Evolutionary conservation across 1,140 invertebrate genomes (phyloP).

Genomic region (Drosophila tani): DNA sequence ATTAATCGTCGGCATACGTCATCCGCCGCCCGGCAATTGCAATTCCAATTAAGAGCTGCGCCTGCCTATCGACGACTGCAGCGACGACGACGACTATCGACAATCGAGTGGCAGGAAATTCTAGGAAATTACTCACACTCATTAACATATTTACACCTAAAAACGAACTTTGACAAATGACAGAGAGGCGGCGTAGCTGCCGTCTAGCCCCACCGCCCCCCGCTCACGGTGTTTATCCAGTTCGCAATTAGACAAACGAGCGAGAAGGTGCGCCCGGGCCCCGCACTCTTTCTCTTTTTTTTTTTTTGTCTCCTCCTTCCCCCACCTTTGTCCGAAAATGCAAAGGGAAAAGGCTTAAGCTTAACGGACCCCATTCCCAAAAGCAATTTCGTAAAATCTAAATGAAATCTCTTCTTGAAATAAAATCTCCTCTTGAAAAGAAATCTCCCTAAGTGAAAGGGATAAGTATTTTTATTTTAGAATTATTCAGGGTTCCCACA

Average conservation of each 20-base stretch:
- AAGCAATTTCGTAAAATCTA: neutral
- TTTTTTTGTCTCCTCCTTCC: neutral
- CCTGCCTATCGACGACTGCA: constrained; percentile 14
- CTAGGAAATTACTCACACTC: constrained; percentile 78
- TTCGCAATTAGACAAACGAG: constrained; percentile 77
- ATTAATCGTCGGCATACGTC: constrained; percentile 79
- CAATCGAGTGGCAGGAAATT: constrained; percentile 57
- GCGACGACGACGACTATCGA: constrained; percentile 25
- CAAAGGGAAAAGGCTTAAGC: constrained; percentile 14
- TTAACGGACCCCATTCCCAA: neutral
- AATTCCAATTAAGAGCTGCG: constrained; percentile 73
- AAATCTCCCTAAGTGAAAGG: too few relatives aligned
- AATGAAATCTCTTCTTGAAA: too few relatives aligned
- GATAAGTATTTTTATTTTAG: too few relatives aligned
- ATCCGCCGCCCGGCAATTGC: constrained; percentile 63
- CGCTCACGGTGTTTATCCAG: constrained; percentile 58
- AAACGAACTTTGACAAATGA: constrained; percentile 76
- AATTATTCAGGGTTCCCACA: too few relatives aligned
- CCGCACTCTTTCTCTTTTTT: neutral
- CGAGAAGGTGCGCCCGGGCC: constrained; percentile 7
- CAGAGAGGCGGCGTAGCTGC: constrained; percentile 68
- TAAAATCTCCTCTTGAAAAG: too few relatives aligned
- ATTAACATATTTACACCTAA: constrained; percentile 84
- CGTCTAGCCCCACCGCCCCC: constrained; percentile 5
- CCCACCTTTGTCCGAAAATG: constrained; percentile 2